These are phyloP conservation scores for Anoplopoma fimbria DNA, from an alignment of 2,113 vertebrate genomes.

Conservation along the genomic window DNA sequence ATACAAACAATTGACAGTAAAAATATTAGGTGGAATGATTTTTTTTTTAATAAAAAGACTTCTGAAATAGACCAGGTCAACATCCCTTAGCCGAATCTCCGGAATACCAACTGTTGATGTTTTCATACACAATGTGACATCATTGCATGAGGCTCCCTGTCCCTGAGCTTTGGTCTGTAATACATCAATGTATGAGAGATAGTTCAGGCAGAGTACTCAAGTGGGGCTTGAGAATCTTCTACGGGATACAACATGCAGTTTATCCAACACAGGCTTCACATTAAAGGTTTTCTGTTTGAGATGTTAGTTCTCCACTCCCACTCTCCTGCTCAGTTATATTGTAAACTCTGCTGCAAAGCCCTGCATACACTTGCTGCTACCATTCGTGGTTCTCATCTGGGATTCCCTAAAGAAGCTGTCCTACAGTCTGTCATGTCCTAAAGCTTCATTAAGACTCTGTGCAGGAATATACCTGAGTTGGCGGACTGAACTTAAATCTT, in stretches of 20 bases:
- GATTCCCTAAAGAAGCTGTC: slow-evolving; percentile 20
- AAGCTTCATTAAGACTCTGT: neutral
- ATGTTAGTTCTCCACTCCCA: neutral
- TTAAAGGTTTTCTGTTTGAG: neutral
- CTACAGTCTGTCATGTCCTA: neutral
- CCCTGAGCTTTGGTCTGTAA: neutral
- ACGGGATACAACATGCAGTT: neutral
- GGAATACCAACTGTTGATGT: neutral
- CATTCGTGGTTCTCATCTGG: neutral
- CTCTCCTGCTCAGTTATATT: neutral
- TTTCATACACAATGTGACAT: neutral
- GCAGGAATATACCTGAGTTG: neutral
- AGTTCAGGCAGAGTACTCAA: neutral
- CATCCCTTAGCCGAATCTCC: neutral
- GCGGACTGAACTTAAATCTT: slow-evolving; percentile 9
- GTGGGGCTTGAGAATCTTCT: neutral
- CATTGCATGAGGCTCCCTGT: neutral
- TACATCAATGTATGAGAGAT: neutral
- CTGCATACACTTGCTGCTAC: neutral
- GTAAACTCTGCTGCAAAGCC: slow-evolving; percentile 7
- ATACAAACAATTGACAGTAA: neutral
- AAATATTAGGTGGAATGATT: neutral
- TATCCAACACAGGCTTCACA: neutral
- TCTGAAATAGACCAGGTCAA: neutral
- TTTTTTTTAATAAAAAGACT: neutral